Evolutionary conservation across 2,888 invertebrate species (phyloP), one percentile per base, ranked within the genome.

Genomic region (Frankliniella fusca): DNA sequence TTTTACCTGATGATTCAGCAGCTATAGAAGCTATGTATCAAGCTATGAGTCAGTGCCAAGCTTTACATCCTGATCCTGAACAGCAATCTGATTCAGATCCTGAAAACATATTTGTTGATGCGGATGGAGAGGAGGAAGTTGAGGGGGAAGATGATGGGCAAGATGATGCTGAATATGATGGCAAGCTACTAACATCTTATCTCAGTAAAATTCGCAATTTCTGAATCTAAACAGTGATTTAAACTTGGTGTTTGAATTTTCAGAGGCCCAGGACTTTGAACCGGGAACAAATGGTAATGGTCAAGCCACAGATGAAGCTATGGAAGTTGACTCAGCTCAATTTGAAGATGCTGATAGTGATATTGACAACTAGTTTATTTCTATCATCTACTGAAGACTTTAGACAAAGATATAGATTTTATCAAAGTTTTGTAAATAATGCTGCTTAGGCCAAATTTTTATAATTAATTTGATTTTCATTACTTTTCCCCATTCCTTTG

Each of bases 31-130:
- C 89, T 18, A 92, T 95, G 90, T 96, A 93, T 87, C 90, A 92
- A 86, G 92, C 94, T 11, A 92, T 96, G 90, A 92, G 91, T 84
- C 91, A 92, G 80, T 95, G 95, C 86, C 95, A 95, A 88, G 91
- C 92, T 23, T 89, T 95, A 83, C 94, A 96, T 89, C 95, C 95
- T 5, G 95, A 95, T 87, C 93, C 70, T 10, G 12, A 76, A n/a
- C 38, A 38, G 15, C 15, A 54, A 15, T 76, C 70, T 23, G 70
- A 76, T 76, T 76, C 70, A 76, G 70, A 76, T 76, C 70, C 93
- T 18, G 90, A 91, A 80, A 93, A 94, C 82, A 91, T 89, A 84
- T 87, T 89, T 84, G 89, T 89, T 27, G 90, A 89, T 84, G 89
- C 89, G 89, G 87, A 85, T 83, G 85, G 85, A 81, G 84, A 84